A percentile compares a stretch with the other conserved stretches of the same genome.
phyloP scores from a whole-genome alignment of 37 sponge, comb jelly and placozoan genomes.

The Diacarnus erythraeanus region DNA sequence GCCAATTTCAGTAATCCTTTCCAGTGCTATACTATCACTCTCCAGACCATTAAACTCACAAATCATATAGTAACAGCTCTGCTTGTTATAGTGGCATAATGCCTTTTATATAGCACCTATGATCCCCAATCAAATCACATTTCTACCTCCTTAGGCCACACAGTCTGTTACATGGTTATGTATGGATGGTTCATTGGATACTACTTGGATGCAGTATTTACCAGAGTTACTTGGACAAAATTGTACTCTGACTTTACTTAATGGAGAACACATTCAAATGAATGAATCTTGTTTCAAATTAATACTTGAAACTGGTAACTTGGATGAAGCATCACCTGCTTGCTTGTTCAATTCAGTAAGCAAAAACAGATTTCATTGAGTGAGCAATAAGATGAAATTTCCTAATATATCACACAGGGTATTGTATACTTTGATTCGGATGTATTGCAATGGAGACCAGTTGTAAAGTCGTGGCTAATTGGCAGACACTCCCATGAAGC shows the following conservation, averaged over 20 bases:
- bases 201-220: constrained; percentile 46
- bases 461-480: constrained; percentile 65
- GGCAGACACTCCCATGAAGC: constrained; percentile 54
- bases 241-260: constrained; percentile 46
- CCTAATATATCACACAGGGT: constrained; percentile 49
- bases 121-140: no score
- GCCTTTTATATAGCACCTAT: no score
- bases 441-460: constrained; percentile 82
- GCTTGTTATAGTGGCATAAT: no score
- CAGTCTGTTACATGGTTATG: constrained; percentile 64
- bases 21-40: no score
- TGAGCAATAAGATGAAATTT: no score
- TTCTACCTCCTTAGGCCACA: constrained; percentile 35
- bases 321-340: constrained; percentile 63
- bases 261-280: constrained; percentile 73
- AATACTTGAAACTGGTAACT: constrained; percentile 76
- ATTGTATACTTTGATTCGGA: constrained; percentile 71
- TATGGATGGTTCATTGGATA: constrained; percentile 54
- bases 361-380: neutral
- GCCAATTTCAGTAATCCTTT: no score
- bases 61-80: no score
- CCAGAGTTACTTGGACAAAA: constrained; percentile 22
- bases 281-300: constrained; percentile 49
- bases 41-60: no score
- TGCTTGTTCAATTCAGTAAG: constrained; percentile 56